Conservation (phyloP, 2,113 vertebrate species). For the Thunnus maccoyii region DNA sequence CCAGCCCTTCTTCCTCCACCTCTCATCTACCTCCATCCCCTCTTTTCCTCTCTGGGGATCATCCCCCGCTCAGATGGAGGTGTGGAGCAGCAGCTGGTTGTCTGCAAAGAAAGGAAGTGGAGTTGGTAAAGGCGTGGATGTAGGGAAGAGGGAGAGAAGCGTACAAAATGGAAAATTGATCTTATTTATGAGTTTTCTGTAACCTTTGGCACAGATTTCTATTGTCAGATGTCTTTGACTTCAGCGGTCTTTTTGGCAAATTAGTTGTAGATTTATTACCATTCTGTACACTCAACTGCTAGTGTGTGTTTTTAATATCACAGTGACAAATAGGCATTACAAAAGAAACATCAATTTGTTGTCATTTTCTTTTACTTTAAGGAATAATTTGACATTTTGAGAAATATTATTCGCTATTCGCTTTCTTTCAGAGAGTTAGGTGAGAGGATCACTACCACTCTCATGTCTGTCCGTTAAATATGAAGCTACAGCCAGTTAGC, state of each 20-base stretch:
- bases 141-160: constrained; percentile 24
- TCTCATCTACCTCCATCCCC: constrained; percentile 49
- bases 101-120: constrained; percentile 47
- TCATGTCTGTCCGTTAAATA: neutral
- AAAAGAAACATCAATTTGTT: neutral
- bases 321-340: neutral
- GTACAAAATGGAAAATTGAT: constrained; percentile 49
- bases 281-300: neutral
- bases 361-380: neutral
- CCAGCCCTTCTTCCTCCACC: constrained; percentile 45
- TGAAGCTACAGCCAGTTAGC: neutral
- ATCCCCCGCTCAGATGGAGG: constrained; percentile 55
- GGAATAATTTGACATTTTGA: neutral
- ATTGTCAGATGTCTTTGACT: constrained; percentile 22
- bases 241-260: constrained; percentile 3
- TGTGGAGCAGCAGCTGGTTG: constrained; percentile 77
- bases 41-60: constrained; percentile 75
- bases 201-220: constrained; percentile 61
- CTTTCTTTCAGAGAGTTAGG: neutral
- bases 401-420: neutral
- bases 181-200: constrained; percentile 48
- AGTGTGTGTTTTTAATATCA: neutral
- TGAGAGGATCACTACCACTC: neutral
- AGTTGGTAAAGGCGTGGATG: constrained; percentile 20
- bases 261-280: constrained; percentile 43